Evolutionary conservation across 2,888 invertebrate species (phyloP), one percentile per base, ranked within the genome.

Genomic region (Trachelus troglodyta): DNA sequence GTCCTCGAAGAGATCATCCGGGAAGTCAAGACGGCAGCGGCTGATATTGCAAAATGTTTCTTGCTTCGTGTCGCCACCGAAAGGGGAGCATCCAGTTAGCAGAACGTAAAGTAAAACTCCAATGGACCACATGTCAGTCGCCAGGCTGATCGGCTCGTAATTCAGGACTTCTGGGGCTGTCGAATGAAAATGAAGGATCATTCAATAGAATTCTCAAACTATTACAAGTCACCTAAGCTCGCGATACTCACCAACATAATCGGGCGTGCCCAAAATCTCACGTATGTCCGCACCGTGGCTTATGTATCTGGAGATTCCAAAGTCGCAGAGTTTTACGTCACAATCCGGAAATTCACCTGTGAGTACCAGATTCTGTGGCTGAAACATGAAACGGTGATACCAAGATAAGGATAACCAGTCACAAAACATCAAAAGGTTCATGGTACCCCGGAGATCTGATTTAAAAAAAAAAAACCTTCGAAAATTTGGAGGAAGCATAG

Each of bases 1-100:
- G 87, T 97, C 96, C 85, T 95, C 94, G 93, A 99, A 99, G 88
- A 98, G 94, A 89, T 98, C 97, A 87, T 96, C 95, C 85, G 98
- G 98, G 93, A 98, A 99, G 92, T 97, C 97, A 86, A 98, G 94
- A 89, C 96, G 95, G 92, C 98, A 97, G 92, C 97, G 96, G 79
- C 98, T 97, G 91, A 99, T 99, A 93, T 99, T 99, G 89, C 98
- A 96, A 93, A 97, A 98, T 78, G 99, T 99, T 93, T 98, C 97
- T 93, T 98, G 98, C 92, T 98, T 98, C 83, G 96, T 97, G 92
- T 98, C 97, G 79, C 98, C 98, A 79, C 97, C 98, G 92, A 99
- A 99, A 37, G 98, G 99, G 77, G 98, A 98, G 92, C 96, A 98
- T 78, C 98, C 98, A 86, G 98, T 97, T 83, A 99, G 93, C 86